Evolutionary conservation across 2,113 vertebrate species (phyloP).

Genomic region (Nannospalax galili): DNA sequence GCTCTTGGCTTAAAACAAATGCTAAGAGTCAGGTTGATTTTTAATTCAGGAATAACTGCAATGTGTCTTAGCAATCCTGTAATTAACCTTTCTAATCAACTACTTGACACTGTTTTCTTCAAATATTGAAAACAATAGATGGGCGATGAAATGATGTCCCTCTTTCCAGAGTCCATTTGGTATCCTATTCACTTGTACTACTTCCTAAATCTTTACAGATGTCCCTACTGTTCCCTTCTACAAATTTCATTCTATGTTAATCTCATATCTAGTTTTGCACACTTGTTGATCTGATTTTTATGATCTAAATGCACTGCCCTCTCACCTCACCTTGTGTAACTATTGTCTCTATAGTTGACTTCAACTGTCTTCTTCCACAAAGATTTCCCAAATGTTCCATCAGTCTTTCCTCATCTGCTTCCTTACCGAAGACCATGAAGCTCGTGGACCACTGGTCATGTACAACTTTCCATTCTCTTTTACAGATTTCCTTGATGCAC

Average conservation of each 20-base stretch:
- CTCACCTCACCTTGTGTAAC: no score
- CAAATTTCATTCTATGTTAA: neutral
- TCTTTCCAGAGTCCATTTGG: neutral
- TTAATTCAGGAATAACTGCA: no score
- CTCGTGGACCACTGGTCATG: neutral
- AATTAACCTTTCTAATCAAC: neutral
- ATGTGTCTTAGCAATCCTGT: no score
- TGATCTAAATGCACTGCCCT: neutral
- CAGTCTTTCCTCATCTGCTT: neutral
- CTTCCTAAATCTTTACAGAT: neutral
- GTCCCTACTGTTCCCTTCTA: neutral
- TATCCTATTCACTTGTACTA: neutral
- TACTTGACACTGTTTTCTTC: neutral
- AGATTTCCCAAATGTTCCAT: neutral
- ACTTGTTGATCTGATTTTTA: neutral
- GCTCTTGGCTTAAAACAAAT: no score
- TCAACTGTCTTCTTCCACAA: no score
- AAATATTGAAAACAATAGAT: neutral
- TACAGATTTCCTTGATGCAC: no score
- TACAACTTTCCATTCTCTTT: neutral
- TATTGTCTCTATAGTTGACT: no score
- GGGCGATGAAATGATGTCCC: neutral
- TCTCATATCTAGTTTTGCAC: neutral
- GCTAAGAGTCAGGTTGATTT: no score
- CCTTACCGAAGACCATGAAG: neutral